Evolutionary conservation across 2,888 invertebrate species (phyloP), one percentile per base, ranked within the genome.

Genomic region (Litoditis marina): DNA sequence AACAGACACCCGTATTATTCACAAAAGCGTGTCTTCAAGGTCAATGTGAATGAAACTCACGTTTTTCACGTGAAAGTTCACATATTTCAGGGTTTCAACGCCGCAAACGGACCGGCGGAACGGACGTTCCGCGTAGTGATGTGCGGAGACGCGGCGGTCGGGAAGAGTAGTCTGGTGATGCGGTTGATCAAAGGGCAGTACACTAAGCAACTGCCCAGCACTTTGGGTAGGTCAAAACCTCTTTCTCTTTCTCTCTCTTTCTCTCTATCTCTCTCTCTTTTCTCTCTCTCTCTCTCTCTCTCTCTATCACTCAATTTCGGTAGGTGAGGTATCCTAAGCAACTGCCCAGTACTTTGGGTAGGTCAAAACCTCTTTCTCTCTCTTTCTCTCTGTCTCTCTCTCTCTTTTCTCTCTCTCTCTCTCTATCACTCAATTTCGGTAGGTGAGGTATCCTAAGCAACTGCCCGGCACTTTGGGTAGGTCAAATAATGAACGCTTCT

Each of bases 61-160:
- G n/a, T n/a, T n/a, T n/a, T n/a, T n/a, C n/a, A n/a, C n/a, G n/a
- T n/a, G n/a, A n/a, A n/a, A n/a, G n/a, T n/a, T n/a, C n/a, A n/a
- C n/a, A n/a, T n/a, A n/a, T 54, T 65, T 44, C 44, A 74, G 72
- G 74, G 73, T 27, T 57, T 68, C 6, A 60, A 71, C 39, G 76
- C 69, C 11, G 69, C 76, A 1, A 75, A 66, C 49, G 75, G 75
- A 8, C 73, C 72, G n/a, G 72, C 88, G 3, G 87, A 88, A 61
- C 79, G 88, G 49, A 87, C 88, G 58, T 88, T 87, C 79, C 87
- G 88, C 77, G 86, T 88, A 2, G 87, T 88, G 7, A 85, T 88
- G 70, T 88, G 88, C 59, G 76, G 76, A 27, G 88, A 88, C 77
- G 87, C 88, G 0, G 87, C 87, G 2, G 88, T 88, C 1, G 88